These are phyloP conservation scores for Bhutanitis thaidina DNA, from an alignment of 2,888 invertebrate species.

Conservation along the genomic window DNA sequence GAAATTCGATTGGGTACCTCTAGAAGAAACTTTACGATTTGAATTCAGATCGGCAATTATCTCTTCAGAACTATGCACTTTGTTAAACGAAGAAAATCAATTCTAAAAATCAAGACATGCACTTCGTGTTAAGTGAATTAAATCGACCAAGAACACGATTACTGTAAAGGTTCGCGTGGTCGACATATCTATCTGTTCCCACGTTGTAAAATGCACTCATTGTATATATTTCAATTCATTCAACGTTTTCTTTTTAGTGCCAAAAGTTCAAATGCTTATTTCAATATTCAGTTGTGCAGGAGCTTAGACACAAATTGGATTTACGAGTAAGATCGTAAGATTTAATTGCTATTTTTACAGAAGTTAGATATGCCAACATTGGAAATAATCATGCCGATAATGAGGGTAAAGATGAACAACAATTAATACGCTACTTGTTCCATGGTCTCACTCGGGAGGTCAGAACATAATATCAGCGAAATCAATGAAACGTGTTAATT, in stretches of 20 bases:
- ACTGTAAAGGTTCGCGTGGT: not conserved
- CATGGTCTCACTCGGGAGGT: constrained; percentile 3
- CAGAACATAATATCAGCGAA: not conserved
- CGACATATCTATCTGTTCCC: not conserved
- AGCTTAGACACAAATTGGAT: no score
- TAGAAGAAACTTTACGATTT: constrained; percentile 20
- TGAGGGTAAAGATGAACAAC: no score
- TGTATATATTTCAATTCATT: no score
- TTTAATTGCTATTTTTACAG: no score
- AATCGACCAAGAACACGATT: not conserved
- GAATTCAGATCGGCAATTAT: constrained; percentile 24
- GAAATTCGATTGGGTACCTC: constrained; percentile 19
- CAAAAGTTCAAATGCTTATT: no score
- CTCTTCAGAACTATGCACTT: not conserved
- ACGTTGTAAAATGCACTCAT: no score
- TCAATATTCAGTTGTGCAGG: no score
- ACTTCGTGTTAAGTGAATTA: not conserved
- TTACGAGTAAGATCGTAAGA: no score
- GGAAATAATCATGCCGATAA: no score
- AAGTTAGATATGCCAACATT: no score
- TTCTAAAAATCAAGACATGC: constrained; percentile 3
- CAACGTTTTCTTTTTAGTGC: no score
- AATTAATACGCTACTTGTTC: not conserved
- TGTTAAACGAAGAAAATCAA: not conserved
- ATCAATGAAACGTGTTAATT: constrained; percentile 31